These are phyloP conservation scores for Temnothorax curvispinosus DNA, from an alignment of 1,140 invertebrate species.

Conservation along the genomic window DNA sequence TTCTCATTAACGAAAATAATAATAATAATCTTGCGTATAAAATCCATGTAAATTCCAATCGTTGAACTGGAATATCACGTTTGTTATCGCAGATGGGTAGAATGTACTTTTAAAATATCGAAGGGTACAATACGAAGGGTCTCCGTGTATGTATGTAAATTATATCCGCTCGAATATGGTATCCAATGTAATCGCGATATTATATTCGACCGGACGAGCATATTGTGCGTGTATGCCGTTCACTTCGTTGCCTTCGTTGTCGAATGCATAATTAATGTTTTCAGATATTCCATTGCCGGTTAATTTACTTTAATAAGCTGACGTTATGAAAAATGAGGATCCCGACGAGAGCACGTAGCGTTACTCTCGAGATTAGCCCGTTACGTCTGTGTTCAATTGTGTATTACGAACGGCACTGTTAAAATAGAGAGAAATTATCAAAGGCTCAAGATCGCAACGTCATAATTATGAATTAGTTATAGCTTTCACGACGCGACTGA, in stretches of 20 bases:
- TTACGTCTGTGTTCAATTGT: background rate
- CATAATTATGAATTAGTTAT: background rate
- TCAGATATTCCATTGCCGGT: constrained; percentile 50
- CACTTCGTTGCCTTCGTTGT: constrained; percentile 39
- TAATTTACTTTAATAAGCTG: constrained; percentile 52
- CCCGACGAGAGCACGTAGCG: background rate
- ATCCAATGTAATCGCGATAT: constrained; percentile 44
- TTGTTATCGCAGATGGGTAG: constrained; percentile 20
- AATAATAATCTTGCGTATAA: constrained; percentile 3
- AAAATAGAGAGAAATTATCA: constrained; percentile 13
- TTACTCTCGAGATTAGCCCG: constrained; percentile 32
- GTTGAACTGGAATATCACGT: constrained; percentile 2
- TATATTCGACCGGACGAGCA: constrained; percentile 33
- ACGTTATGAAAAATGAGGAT: constrained; percentile 41
- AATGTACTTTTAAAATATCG: constrained; percentile 30
- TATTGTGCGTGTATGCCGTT: constrained; percentile 15
- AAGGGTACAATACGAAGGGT: constrained; percentile 11
- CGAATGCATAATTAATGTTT: constrained; percentile 57
- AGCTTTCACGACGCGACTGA: background rate
- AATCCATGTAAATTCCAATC: constrained; percentile 21
- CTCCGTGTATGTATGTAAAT: constrained; percentile 37
- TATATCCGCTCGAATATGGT: constrained; percentile 31
- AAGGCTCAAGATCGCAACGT: background rate
- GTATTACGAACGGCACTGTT: background rate
- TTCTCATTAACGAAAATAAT: constrained; percentile 13